phyloP scores from a whole-genome alignment of 2,797 vertebrate species.

The Avahi laniger region DNA sequence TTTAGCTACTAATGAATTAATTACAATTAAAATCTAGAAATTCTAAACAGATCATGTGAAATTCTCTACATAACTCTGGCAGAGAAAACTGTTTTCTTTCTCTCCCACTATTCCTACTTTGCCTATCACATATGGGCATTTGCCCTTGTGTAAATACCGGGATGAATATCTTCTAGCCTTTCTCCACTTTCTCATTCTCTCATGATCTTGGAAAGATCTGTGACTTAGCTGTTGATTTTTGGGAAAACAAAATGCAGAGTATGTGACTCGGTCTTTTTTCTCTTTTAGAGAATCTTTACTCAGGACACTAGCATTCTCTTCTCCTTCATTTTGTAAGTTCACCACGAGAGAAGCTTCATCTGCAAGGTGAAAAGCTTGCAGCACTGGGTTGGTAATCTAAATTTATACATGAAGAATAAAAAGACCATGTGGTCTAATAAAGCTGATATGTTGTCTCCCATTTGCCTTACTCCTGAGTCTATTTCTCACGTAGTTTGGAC shows the following conservation, averaged over 20 bases:
- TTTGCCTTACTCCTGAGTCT: neutral
- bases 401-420: neutral
- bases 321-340: neutral
- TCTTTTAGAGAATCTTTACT: neutral
- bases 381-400: neutral
- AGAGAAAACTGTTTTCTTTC: neutral
- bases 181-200: neutral
- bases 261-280: neutral
- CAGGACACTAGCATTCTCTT: neutral
- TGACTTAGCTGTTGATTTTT: neutral
- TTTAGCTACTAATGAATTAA: neutral
- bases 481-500: neutral
- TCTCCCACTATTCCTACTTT: neutral
- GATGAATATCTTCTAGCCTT: neutral
- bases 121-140: neutral
- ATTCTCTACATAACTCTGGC: neutral
- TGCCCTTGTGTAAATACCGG: neutral
- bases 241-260: neutral
- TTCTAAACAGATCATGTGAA: neutral
- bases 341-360: neutral
- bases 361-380: neutral
- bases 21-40: neutral
- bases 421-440: neutral
- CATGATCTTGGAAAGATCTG: neutral
- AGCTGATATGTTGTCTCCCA: neutral